Percentiles rank a stretch among this genome's conserved stretches.
These are phyloP conservation scores for Pyralis farinalis DNA, from an alignment of 2,888 invertebrate genomes.

Conservation along the genomic window DNA sequence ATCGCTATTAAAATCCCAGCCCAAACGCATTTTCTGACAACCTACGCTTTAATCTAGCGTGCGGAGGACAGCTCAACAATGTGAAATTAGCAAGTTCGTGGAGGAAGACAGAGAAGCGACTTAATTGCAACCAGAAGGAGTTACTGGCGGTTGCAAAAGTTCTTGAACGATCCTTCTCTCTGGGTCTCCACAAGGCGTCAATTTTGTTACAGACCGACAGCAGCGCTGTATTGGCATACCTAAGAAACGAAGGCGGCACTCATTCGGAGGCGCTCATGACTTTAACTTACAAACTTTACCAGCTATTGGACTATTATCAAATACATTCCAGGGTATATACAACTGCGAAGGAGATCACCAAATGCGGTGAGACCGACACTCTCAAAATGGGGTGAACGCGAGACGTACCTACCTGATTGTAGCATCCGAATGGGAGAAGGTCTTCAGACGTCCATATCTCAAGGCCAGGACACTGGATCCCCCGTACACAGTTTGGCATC, in stretches of 20 bases:
- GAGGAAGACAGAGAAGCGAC: constrained; percentile 10
- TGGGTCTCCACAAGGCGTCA: constrained; percentile 2
- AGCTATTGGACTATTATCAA: neutral
- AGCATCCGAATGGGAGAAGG: neutral
- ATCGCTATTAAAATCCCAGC: constrained; percentile 12
- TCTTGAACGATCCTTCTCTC: constrained; percentile 8
- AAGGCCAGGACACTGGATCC: neutral
- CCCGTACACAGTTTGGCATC: neutral
- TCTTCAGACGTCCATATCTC: neutral
- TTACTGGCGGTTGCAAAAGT: constrained; percentile 8
- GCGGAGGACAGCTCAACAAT: constrained; percentile 25
- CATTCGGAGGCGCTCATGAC: constrained; percentile 20
- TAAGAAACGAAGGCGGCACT: constrained; percentile 31
- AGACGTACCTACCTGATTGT: neutral
- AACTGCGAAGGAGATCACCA: neutral
- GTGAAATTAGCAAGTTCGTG: constrained; percentile 15
- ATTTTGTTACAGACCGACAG: constrained; percentile 10
- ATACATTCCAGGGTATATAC: neutral
- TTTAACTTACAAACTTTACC: neutral
- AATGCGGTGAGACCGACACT: neutral
- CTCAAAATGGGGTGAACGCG: neutral
- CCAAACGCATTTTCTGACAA: constrained; percentile 14
- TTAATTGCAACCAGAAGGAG: constrained; percentile 20
- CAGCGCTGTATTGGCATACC: constrained; percentile 5
- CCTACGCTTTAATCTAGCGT: constrained; percentile 22